Conservation (phyloP, 2,888 invertebrate species). For the Tetragonisca angustula region DNA sequence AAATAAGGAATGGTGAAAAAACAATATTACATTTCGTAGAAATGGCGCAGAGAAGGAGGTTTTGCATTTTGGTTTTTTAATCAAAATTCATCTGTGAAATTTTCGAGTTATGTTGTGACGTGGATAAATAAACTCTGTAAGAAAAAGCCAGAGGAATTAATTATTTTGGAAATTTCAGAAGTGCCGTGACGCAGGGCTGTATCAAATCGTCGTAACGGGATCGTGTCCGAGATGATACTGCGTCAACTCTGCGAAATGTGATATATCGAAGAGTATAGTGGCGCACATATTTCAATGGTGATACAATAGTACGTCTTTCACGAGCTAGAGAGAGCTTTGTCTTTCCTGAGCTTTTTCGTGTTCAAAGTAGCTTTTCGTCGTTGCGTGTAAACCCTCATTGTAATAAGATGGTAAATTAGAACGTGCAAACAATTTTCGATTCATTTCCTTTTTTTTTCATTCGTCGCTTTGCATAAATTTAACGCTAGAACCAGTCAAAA, state of each 20-base stretch:
- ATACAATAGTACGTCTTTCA: neutral
- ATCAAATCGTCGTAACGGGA: slow-evolving; percentile 6
- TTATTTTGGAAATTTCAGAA: neutral
- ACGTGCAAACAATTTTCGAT: no score
- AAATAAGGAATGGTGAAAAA: neutral
- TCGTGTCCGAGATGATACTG: neutral
- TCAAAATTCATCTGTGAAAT: neutral
- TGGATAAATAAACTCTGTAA: neutral
- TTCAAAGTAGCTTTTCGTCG: neutral
- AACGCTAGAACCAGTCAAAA: no score
- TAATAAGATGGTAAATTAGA: no score
- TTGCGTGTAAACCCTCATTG: neutral
- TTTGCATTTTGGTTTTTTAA: neutral
- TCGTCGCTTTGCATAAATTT: no score
- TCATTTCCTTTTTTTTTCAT: no score
- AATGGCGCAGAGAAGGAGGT: neutral
- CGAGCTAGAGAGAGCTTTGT: neutral
- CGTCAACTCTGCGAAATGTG: slow-evolving; percentile 1
- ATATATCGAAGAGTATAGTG: neutral
- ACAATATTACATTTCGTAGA: neutral
- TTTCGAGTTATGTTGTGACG: neutral
- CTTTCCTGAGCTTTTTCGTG: neutral
- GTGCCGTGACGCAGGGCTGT: neutral
- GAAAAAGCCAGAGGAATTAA: neutral
- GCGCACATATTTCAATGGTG: neutral